Percentiles rank a stretch among this genome's conserved stretches.
phyloP scores from a whole-genome alignment of 1,140 invertebrate genomes.

The Drosophila novamexicana region DNA sequence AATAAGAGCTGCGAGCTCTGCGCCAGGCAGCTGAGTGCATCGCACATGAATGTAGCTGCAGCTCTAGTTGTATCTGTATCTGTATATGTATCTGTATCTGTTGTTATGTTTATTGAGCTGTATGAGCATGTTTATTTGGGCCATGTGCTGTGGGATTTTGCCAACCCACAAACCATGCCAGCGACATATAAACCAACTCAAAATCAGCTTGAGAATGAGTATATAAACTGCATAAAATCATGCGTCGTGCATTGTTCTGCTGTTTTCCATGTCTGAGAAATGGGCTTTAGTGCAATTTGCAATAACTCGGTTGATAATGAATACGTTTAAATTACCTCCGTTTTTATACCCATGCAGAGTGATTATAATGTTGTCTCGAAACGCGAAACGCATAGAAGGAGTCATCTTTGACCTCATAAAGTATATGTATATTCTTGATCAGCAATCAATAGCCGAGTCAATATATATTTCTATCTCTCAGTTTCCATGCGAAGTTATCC shows the following conservation, averaged over 20 bases:
- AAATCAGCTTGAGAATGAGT: slow-evolving; percentile 26
- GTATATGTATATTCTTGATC: too few species aligned
- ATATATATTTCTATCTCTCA: too few species aligned
- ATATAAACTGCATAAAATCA: slow-evolving; percentile 31
- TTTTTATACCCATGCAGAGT: too few species aligned
- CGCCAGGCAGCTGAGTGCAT: slow-evolving; percentile 7
- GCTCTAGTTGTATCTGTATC: background rate
- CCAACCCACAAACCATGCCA: slow-evolving; percentile 17
- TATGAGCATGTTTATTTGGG: slow-evolving; percentile 42
- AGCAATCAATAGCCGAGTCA: too few species aligned
- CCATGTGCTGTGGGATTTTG: slow-evolving; percentile 46
- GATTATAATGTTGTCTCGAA: too few species aligned
- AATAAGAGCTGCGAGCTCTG: background rate
- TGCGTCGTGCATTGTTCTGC: slow-evolving; percentile 47
- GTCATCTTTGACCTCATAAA: too few species aligned
- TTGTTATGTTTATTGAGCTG: slow-evolving; percentile 50
- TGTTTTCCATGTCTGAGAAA: slow-evolving; percentile 22
- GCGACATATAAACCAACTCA: slow-evolving; percentile 47
- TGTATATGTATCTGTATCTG: slow-evolving; percentile 11
- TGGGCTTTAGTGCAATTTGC: slow-evolving; percentile 18
- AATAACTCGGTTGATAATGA: background rate
- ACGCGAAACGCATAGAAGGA: too few species aligned
- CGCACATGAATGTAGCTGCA: slow-evolving; percentile 12
- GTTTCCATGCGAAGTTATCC: too few species aligned
- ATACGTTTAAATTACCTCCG: background rate